Base-by-base conservation (phyloP, 2,888 invertebrate species). In the Nesidiocoris tenuis region DNA sequence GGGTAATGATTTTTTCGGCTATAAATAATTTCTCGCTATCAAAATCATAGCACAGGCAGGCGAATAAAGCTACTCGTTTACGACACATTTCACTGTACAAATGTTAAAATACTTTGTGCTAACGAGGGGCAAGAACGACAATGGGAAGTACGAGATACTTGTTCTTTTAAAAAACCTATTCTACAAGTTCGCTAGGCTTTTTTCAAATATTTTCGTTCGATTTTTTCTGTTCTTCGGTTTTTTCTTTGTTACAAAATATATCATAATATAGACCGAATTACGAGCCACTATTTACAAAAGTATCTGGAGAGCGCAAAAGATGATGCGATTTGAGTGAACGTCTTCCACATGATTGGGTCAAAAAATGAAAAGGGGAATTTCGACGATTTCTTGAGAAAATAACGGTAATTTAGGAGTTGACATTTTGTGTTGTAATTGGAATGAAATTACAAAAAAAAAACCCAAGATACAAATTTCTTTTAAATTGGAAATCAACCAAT, bases 81-180 rank as follows among this genome's bases (percentile, higher is more conserved):
- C n/a, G n/a, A 12, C 12, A 39, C 39, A 39, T 18, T 23, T 64
- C 64, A 24, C 23, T 23, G n/a, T 64, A 64, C 64, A 24, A 19
- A 61, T 16, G 1, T 64, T 2, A 24, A 16, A 64, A 24, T 18
- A 39, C 65, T 65, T 65, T 65, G 65, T 65, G 65, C 65, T 39
- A 39, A 25, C 65, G 18, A 25, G 65, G 54, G 39, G 65, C 39
- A 17, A n/a, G 17, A 18, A 63, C 21, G 9, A 25, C n/a, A 2
- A 63, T 1, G 61, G 61, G 61, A 21, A 24, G n/a, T n/a, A 39
- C 39, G 12, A 64, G 64, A 19, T n/a, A n/a, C n/a, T n/a, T n/a
- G n/a, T n/a, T n/a, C n/a, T 65, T 19, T 9, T 65, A 18, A 18
- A 24, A 65, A 65, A 25, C 65, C 2, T 39, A 19, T n/a, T n/a